Conservation (phyloP, 2,797 vertebrate species). For the Merluccius polli region DNA sequence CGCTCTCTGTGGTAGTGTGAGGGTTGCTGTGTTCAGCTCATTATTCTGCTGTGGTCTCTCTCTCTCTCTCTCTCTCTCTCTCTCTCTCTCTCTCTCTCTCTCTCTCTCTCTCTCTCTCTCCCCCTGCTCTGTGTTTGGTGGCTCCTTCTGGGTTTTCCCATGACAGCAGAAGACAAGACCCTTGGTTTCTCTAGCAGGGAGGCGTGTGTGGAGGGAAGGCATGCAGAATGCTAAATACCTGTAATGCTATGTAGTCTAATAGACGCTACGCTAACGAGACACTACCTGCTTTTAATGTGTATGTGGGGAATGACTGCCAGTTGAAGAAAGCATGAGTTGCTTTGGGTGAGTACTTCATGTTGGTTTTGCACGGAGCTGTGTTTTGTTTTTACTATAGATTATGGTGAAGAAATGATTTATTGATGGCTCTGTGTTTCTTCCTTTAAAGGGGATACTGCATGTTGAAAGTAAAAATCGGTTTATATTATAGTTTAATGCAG, state of each 20-base stretch:
- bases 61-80: constrained; percentile 14
- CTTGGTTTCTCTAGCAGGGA: constrained; percentile 23
- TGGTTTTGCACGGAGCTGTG: not conserved
- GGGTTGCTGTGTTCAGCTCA: constrained; percentile 45
- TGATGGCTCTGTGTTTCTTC: too few species aligned
- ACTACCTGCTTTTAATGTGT: constrained; percentile 15
- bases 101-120: too few species aligned
- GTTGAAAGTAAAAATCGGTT: not conserved
- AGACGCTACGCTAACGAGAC: constrained; percentile 13
- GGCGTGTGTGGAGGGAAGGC: constrained; percentile 25
- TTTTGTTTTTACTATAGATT: too few species aligned
- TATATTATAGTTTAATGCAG: constrained; percentile 10
- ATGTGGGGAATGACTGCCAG: constrained; percentile 49
- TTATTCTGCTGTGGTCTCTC: constrained; percentile 62
- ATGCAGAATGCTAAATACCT: constrained; percentile 4
- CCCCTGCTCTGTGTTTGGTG: constrained; percentile 50
- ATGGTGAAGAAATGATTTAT: too few species aligned
- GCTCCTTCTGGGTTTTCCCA: constrained; percentile 42
- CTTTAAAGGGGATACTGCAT: too few species aligned
- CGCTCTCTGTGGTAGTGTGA: constrained; percentile 2
- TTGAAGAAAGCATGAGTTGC: constrained; percentile 76
- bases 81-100: constrained; percentile 47
- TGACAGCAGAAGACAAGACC: constrained; percentile 46
- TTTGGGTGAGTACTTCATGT: constrained; percentile 76
- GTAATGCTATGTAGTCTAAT: not conserved